Base-by-base conservation (phyloP, 1,140 invertebrate genomes). In the Gonatopus flavifemur region DNA sequence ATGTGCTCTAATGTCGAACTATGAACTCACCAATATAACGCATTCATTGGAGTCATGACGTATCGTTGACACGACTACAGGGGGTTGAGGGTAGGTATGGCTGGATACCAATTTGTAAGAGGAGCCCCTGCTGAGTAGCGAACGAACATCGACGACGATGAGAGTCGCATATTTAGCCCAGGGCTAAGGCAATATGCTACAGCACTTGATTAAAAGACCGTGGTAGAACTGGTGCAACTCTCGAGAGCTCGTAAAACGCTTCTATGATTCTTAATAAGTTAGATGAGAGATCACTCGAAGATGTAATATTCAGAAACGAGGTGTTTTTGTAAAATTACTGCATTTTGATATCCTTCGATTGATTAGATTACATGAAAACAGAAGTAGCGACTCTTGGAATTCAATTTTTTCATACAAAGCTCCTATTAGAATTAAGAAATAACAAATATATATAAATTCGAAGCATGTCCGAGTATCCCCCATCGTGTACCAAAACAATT, bases 141-240 rank as follows among this genome's bases (percentile, higher is more conserved):
- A 46, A 40, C 37, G 55, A n/a, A 58, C 53, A 60, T 35, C n/a
- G n/a, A n/a, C n/a, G n/a, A n/a, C n/a, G n/a, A n/a, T n/a, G n/a
- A 21, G 39, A 47, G 45, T 45, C 47, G 53, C 62, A 50, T n/a
- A n/a, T 62, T 66, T 67, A 59, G 59, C 65, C 62, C 57, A 50
- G 59, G 60, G 57, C 64, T n/a, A n/a, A n/a, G n/a, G 64, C 67
- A 70, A 72, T 72, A 70, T 72, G 67, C 57, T 67, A 28, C 50
- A 56, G 53, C 59, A 64, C 65, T 72, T 72, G 68, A 72, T 72
- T 69, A 70, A 67, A 70, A 70, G 60, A 60, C 59, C 45, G 58
- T 55, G 52, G 55, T 57, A 51, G 55, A 55, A 55, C 35, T 55
- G 52, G 55, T 57, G 52, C 57, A 55, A 55, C 35, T 51, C 59